A percentile compares a stretch with the other conserved stretches of the same genome.
Evolutionary conservation across 1,140 invertebrate species (phyloP).

Genomic region (Microvelia longipes): DNA sequence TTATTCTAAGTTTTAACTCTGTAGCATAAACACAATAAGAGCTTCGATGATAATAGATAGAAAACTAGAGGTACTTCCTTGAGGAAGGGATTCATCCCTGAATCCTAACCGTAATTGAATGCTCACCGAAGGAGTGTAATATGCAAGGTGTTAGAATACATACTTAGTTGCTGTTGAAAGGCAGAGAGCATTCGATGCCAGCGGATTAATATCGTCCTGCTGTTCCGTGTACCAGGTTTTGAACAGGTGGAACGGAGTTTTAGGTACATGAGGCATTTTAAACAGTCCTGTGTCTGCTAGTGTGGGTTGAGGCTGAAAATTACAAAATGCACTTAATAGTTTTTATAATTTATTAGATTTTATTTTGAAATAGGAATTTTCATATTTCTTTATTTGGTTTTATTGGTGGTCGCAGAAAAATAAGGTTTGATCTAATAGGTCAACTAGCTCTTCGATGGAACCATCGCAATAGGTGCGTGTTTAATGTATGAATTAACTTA

Average conservation of each 20-base stretch:
- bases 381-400: background rate
- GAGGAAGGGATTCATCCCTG: too few relatives aligned
- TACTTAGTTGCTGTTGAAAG: slow-evolving; percentile 33
- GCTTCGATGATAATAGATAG: too few relatives aligned
- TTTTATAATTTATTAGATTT: background rate
- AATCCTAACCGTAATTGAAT: too few relatives aligned
- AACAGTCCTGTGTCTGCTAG: slow-evolving; percentile 16
- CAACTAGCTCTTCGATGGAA: too few relatives aligned
- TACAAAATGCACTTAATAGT: background rate
- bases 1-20: too few relatives aligned
- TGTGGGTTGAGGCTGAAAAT: slow-evolving; percentile 2
- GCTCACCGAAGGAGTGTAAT: too few relatives aligned
- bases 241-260: slow-evolving; percentile 33
- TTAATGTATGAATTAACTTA: background rate
- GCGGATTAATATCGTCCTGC: slow-evolving; percentile 17
- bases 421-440: too few relatives aligned
- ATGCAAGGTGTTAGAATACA: too few relatives aligned
- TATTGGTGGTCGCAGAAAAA: too few relatives aligned
- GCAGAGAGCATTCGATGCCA: slow-evolving; percentile 28
- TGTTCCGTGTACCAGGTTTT: slow-evolving; percentile 30
- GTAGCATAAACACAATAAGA: too few relatives aligned
- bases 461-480: background rate
- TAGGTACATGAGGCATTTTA: slow-evolving; percentile 25
- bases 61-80: too few relatives aligned
- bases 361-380: background rate